Evolutionary conservation across 2,888 invertebrate species (phyloP).

Genomic region (Ornithoptera priamus): DNA sequence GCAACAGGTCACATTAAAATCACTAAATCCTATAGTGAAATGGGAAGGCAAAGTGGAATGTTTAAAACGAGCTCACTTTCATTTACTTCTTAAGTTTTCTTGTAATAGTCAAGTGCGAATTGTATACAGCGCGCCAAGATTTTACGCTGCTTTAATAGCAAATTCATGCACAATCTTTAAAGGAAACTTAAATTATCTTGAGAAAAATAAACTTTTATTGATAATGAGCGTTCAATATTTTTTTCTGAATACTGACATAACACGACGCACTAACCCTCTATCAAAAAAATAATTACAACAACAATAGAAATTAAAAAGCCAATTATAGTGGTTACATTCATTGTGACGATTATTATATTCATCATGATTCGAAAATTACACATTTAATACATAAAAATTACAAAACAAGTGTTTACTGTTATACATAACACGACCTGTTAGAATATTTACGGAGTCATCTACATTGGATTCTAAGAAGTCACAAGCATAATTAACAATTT

Average conservation of each 20-base stretch:
- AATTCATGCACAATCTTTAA: not conserved
- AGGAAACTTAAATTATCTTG: not conserved
- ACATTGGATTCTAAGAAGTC: slow-evolving; percentile 16
- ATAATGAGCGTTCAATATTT: too few relatives aligned
- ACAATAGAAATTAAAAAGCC: too few relatives aligned
- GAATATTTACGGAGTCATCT: slow-evolving; percentile 2
- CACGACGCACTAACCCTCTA: too few relatives aligned
- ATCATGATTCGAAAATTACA: not conserved
- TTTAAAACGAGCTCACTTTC: slow-evolving; percentile 26
- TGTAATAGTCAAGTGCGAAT: slow-evolving; percentile 27
- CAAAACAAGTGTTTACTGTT: not conserved
- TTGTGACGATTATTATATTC: too few relatives aligned
- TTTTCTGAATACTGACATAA: too few relatives aligned
- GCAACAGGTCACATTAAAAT: slow-evolving; percentile 32
- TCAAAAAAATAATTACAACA: too few relatives aligned
- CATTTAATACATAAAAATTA: not conserved
- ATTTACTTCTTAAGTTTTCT: slow-evolving; percentile 31
- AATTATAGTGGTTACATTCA: too few relatives aligned
- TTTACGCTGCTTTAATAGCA: slow-evolving; percentile 19
- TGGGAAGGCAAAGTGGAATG: slow-evolving; percentile 20
- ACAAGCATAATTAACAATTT: slow-evolving; percentile 6
- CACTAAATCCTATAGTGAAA: slow-evolving; percentile 30
- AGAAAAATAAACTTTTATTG: too few relatives aligned
- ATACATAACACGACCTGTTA: not conserved
- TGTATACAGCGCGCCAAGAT: slow-evolving; percentile 18